These are phyloP conservation scores for Eristalis intricaria DNA, from an alignment of 2,888 invertebrate genomes.

Conservation along the genomic window DNA sequence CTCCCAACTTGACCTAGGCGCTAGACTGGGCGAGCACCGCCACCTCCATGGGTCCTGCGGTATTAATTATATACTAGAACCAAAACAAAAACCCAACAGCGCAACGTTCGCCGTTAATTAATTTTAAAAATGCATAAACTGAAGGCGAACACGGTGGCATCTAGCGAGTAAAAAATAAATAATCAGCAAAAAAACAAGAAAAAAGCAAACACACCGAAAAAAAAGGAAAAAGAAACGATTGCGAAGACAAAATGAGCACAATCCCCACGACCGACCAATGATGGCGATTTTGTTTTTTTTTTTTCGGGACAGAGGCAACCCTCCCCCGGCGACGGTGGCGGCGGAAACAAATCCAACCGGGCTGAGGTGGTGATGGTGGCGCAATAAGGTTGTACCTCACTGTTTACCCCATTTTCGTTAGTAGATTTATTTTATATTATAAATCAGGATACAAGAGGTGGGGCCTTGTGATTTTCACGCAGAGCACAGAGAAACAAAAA, in stretches of 20 bases:
- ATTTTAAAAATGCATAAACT: slow-evolving; percentile 72
- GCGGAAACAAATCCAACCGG: slow-evolving; percentile 29
- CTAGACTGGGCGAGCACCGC: slow-evolving; percentile 11
- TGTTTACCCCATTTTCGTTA: slow-evolving; percentile 71
- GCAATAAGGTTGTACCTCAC: slow-evolving; percentile 66
- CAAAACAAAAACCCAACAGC: slow-evolving; percentile 35
- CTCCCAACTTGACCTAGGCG: slow-evolving; percentile 22
- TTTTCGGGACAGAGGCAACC: slow-evolving; percentile 33
- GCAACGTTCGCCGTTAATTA: slow-evolving; percentile 65
- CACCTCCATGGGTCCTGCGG: neutral
- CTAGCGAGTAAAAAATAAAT: slow-evolving; percentile 59
- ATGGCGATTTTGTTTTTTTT: slow-evolving; percentile 35
- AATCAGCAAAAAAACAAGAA: slow-evolving; percentile 41
- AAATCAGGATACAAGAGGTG: slow-evolving; percentile 69
- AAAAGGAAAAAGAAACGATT: slow-evolving; percentile 28
- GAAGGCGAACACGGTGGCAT: slow-evolving; percentile 55
- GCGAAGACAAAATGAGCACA: slow-evolving; percentile 61
- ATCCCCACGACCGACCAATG: slow-evolving; percentile 60
- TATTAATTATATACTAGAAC: slow-evolving; percentile 55
- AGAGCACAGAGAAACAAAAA: slow-evolving; percentile 59
- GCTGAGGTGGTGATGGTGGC: slow-evolving; percentile 22
- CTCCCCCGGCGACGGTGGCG: slow-evolving; percentile 7
- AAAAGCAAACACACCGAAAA: neutral
- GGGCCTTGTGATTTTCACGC: slow-evolving; percentile 70
- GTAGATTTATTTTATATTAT: slow-evolving; percentile 72